Conservation (phyloP, 37 sponge, comb jelly and placozoan genomes). For the Aplysina aerophoba region DNA sequence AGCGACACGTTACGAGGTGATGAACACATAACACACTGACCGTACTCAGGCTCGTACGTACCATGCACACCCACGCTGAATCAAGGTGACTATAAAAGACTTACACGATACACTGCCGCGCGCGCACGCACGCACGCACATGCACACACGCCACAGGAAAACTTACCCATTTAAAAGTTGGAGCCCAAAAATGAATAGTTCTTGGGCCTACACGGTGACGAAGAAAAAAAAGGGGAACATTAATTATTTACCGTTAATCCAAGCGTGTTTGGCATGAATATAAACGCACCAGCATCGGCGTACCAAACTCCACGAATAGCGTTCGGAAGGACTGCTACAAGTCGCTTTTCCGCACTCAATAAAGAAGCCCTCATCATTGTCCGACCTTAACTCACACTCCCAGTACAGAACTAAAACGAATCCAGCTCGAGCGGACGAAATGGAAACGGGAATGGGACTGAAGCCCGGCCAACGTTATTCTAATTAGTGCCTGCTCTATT, state of each 20-base stretch:
- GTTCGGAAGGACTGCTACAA: not conserved
- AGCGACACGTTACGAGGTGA: too few species aligned
- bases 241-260: not conserved
- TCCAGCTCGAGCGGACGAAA: not conserved
- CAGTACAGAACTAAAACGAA: too few species aligned
- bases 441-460: slow-evolving; percentile 25
- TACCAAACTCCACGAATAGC: not conserved
- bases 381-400: too few species aligned
- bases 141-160: not conserved
- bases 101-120: too few species aligned
- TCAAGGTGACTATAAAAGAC: too few species aligned
- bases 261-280: not conserved
- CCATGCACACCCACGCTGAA: too few species aligned
- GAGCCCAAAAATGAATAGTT: slow-evolving; percentile 93
- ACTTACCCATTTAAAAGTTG: slow-evolving; percentile 94
- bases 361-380: not conserved
- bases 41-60: too few species aligned
- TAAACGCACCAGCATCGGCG: slow-evolving; percentile 9
- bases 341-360: not conserved
- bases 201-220: slow-evolving; percentile 64
- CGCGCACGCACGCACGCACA: not conserved
- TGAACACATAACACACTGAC: too few species aligned
- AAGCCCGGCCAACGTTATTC: not conserved
- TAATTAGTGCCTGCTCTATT: too few species aligned
- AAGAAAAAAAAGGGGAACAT: not conserved